Percentiles rank a stretch among this genome's conserved stretches.
Conservation (phyloP, 2,113 vertebrate genomes). For the Sebastes schlegelii region DNA sequence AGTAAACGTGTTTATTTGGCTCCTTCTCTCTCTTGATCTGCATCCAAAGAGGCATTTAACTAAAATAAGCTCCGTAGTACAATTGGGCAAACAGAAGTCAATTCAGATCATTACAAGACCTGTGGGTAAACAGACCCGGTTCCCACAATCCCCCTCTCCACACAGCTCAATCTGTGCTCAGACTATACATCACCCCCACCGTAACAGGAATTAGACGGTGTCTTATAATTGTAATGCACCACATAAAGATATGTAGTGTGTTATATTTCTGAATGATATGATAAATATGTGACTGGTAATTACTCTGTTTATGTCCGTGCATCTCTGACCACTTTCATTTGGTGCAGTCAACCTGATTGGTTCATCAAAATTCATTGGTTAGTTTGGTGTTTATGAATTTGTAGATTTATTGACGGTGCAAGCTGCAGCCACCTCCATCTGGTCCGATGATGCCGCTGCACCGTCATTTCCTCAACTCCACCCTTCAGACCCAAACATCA, state of each 20-base stretch:
- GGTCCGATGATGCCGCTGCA: neutral
- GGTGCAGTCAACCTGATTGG: conserved; percentile 30
- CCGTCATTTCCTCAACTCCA: neutral
- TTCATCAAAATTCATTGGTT: conserved; percentile 8
- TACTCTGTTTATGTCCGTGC: conserved; percentile 21
- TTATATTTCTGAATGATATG: conserved; percentile 40
- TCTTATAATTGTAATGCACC: conserved; percentile 11
- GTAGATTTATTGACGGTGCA: neutral
- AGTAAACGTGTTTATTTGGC: conserved; percentile 81
- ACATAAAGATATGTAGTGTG: conserved; percentile 34
- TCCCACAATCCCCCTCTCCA: conserved; percentile 56
- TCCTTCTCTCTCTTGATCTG: conserved; percentile 73
- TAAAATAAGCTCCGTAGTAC: conserved; percentile 79
- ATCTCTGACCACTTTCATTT: conserved; percentile 26
- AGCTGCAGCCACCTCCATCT: neutral
- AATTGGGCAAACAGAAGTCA: conserved; percentile 77
- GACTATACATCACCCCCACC: neutral
- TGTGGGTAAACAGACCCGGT: conserved; percentile 71
- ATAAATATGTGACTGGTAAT: conserved; percentile 25
- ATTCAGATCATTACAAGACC: conserved; percentile 79
- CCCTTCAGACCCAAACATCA: neutral
- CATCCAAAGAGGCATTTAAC: conserved; percentile 82
- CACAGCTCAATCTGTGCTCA: conserved; percentile 31
- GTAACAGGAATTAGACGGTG: conserved; percentile 7
- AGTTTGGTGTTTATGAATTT: neutral